Evolutionary conservation across 2,797 vertebrate genomes (phyloP).

Genomic region (Micrastur ruficollis): DNA sequence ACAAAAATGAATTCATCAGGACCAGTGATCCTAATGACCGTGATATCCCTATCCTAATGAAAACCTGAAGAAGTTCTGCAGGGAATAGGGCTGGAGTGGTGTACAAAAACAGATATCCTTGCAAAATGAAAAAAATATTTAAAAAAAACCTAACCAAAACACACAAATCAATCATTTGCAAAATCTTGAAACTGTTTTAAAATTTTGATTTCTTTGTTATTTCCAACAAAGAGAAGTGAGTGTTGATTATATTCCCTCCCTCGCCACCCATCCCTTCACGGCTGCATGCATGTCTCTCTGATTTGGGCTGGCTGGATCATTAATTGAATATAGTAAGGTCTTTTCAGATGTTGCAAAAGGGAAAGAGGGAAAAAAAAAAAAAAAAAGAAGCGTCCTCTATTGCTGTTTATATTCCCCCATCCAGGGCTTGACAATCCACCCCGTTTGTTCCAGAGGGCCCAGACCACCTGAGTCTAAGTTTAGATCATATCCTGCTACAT

Average conservation of each 20-base stretch:
- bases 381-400: background rate
- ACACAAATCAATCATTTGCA: background rate
- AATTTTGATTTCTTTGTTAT: background rate
- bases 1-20: constrained; percentile 61
- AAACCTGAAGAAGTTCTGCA: constrained; percentile 43
- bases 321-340: background rate
- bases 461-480: constrained; percentile 74
- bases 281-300: constrained; percentile 12
- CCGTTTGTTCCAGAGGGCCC: constrained; percentile 28
- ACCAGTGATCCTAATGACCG: constrained; percentile 19
- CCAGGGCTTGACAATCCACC: background rate
- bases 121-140: background rate
- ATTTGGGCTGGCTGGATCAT: background rate
- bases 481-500: constrained; percentile 73
- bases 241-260: background rate
- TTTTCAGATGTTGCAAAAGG: constrained; percentile 9
- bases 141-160: background rate
- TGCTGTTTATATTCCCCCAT: background rate
- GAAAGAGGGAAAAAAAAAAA: background rate
- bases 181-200: background rate
- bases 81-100: background rate
- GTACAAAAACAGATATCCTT: background rate
- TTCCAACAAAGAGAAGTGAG: background rate
- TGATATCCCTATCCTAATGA: constrained; percentile 39
- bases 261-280: background rate